Percentiles rank a stretch among this genome's conserved stretches.
Conservation (phyloP, 2,113 vertebrate genomes). For the Perca fluviatilis region DNA sequence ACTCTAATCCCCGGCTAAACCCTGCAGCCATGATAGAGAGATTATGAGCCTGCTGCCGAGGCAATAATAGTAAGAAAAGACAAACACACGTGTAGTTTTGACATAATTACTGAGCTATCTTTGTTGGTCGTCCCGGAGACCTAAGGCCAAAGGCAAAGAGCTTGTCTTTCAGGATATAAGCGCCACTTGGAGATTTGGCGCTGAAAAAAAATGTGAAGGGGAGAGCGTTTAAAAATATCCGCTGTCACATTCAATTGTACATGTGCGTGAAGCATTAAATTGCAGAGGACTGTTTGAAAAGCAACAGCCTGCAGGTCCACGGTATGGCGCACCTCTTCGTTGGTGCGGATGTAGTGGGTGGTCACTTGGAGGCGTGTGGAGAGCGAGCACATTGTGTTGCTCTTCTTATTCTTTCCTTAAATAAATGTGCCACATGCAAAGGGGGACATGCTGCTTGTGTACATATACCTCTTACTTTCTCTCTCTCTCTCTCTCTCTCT, state of each 20-base stretch:
- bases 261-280: slow-evolving; percentile 47
- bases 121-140: slow-evolving; percentile 31
- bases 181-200: not conserved
- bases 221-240: slow-evolving; percentile 49
- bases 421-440: slow-evolving; percentile 78
- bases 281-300: slow-evolving; percentile 39
- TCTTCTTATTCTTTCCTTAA: slow-evolving; percentile 79
- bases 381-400: slow-evolving; percentile 75
- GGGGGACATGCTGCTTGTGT: slow-evolving; percentile 57
- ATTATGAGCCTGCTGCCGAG: slow-evolving; percentile 47
- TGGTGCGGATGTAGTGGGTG: slow-evolving; percentile 70
- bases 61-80: slow-evolving; percentile 65
- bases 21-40: slow-evolving; percentile 43
- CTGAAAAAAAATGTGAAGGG: slow-evolving; percentile 22
- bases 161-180: slow-evolving; percentile 62
- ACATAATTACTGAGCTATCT: slow-evolving; percentile 31
- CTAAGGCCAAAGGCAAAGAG: slow-evolving; percentile 55
- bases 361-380: slow-evolving; percentile 69
- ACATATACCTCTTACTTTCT: slow-evolving; percentile 16
- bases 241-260: slow-evolving; percentile 34
- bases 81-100: slow-evolving; percentile 34
- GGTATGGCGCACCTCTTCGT: slow-evolving; percentile 25
- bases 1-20: slow-evolving; percentile 72
- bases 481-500: slow-evolving; percentile 16
- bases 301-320: slow-evolving; percentile 46